Percentiles rank a stretch among this genome's conserved stretches.
These are phyloP conservation scores for Urocyon cinereoargenteus DNA, from an alignment of 2,797 vertebrate species.

Conservation along the genomic window DNA sequence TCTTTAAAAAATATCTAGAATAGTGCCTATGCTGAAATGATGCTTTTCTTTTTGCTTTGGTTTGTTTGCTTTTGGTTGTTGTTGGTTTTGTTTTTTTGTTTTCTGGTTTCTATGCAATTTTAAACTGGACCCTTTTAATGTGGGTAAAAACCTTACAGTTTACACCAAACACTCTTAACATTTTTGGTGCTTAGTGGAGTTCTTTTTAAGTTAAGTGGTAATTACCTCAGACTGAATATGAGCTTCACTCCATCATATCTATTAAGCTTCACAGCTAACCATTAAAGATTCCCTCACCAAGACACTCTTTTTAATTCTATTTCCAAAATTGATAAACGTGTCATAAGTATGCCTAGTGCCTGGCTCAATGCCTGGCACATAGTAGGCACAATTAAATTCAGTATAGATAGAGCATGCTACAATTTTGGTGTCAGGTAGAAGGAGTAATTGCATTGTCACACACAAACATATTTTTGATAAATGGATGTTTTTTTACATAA, in stretches of 20 bases:
- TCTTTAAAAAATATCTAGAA: neutral
- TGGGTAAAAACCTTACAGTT: neutral
- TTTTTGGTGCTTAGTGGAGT: slow-evolving; percentile 16
- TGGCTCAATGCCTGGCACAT: neutral
- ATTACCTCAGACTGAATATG: neutral
- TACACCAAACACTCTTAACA: neutral
- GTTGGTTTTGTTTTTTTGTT: neutral
- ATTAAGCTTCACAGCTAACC: neutral
- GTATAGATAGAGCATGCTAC: neutral
- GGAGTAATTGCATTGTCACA: neutral
- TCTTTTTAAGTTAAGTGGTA: slow-evolving; percentile 7
- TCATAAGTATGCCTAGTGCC: neutral
- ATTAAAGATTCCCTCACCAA: neutral
- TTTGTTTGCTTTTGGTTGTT: neutral
- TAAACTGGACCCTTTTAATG: neutral
- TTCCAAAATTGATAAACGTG: slow-evolving; percentile 11
- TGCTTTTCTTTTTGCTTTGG: neutral
- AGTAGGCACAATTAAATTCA: slow-evolving; percentile 11
- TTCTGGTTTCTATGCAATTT: slow-evolving; percentile 16
- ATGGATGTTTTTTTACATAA: neutral
- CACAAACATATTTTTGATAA: neutral
- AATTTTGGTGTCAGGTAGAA: neutral
- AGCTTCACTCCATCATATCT: neutral
- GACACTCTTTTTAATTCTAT: slow-evolving; percentile 6
- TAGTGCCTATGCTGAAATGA: neutral